A percentile compares a stretch with the other conserved stretches of the same genome.
Conservation (phyloP, 1,140 invertebrate species). For the Lamellibrachia luymesi region DNA sequence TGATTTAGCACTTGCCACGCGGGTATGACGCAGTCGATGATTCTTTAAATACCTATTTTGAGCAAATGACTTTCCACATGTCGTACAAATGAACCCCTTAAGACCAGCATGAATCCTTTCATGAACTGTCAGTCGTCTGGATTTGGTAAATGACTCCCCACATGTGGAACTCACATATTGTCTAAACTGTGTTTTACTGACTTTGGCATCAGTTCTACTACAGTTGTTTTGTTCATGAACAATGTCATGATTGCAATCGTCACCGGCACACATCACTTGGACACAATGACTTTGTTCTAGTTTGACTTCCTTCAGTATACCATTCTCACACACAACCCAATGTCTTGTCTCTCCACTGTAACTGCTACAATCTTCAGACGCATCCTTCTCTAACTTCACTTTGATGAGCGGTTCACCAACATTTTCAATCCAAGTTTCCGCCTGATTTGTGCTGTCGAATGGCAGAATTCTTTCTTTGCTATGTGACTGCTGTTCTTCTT, state of each 20-base stretch:
- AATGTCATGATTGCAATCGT: neutral
- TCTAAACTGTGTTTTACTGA: neutral
- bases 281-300: neutral
- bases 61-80: no score
- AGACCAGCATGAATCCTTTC: neutral
- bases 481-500: neutral
- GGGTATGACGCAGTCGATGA: no score
- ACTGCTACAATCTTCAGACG: neutral
- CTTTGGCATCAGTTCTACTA: neutral
- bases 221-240: neutral
- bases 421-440: neutral
- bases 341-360: neutral
- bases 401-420: neutral
- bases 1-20: neutral
- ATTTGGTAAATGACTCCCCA: neutral
- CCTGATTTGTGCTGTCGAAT: neutral
- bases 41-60: no score
- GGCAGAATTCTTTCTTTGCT: neutral
- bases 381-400: neutral
- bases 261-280: neutral
- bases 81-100: no score
- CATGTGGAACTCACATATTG: neutral
- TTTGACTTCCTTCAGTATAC: neutral
- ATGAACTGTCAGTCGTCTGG: neutral
- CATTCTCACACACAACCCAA: neutral